Base-by-base conservation (phyloP, 2,797 vertebrate genomes). In the Sorex maritimensis region DNA sequence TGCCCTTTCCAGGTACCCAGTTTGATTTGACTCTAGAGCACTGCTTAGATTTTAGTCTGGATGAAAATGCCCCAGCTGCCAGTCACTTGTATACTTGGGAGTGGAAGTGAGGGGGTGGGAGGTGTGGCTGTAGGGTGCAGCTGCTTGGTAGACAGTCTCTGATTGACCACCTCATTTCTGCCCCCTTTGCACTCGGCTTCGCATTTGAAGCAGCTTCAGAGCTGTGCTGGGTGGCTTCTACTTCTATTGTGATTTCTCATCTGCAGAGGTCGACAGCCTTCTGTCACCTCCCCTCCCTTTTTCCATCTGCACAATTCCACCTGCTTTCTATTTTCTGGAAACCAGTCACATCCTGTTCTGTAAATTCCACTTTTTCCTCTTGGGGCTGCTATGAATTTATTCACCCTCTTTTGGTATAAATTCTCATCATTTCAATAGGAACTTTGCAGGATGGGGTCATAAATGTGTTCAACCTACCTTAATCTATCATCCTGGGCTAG, bases 241-340 rank as follows among this genome's bases (percentile, higher is more conserved):
- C 17, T 30, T 87, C 65, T 21, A 2, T n/a, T 34, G 69, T 24
- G 52, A 73, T 26, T 12, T 23, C 21, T 75, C 6, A 12, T n/a
- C 26, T 67, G 26, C 28, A n/a, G 3, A 7, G 26, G 52, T 38
- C 30, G 19, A 15, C 0, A 0, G 2, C 26, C 49, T 44, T 12
- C 26, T 38, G 3, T 41, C 38, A 8, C 6, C 30, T 11, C 49
- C 9, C 28, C 24, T 11, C 26, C 38, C 14, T 8, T 41, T 67
- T 58, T 82, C 68, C 79, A 58, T 63, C 44, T 44, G 78, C 10
- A 44, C 34, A 41, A 17, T 75, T 52, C 78, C 10, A 81, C 74
- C 13, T 83, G 71, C 28, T 89, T 91, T 82, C 61, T 41, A 0
- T 65, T 75, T 82, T 91, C 63, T 49, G 92, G 83, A 91, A 90